Percentiles rank a stretch among this genome's conserved stretches.
These are phyloP conservation scores for Euwallacea fornicatus DNA, from an alignment of 1,140 invertebrate genomes.

Conservation along the genomic window DNA sequence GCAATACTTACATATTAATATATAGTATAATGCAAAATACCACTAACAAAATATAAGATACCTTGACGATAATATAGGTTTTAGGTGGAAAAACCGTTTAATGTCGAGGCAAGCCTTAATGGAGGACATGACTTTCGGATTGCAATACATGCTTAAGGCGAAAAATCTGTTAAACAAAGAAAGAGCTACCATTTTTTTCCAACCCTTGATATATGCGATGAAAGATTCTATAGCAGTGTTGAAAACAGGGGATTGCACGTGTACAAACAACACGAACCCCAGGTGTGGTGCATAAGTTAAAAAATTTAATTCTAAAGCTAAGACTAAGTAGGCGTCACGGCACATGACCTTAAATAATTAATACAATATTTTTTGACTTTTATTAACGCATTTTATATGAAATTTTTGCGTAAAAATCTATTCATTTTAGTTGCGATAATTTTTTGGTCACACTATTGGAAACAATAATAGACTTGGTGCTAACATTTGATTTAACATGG, in stretches of 20 bases:
- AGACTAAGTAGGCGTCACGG: background rate
- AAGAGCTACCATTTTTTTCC: slow-evolving; percentile 70
- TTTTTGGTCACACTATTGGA: slow-evolving; percentile 62
- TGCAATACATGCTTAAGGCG: slow-evolving; percentile 57
- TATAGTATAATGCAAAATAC: no score
- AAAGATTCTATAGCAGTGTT: slow-evolving; percentile 56
- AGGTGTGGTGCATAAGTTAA: background rate
- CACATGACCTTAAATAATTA: background rate
- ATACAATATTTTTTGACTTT: background rate
- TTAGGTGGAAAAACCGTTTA: slow-evolving; percentile 53
- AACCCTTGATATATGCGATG: slow-evolving; percentile 66
- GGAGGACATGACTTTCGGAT: slow-evolving; percentile 64
- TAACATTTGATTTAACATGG: slow-evolving; percentile 73
- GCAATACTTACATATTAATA: no score
- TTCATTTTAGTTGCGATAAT: slow-evolving; percentile 27
- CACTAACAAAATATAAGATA: no score
- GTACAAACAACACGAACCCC: background rate
- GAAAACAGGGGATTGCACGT: background rate
- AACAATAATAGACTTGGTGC: slow-evolving; percentile 63
- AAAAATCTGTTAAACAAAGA: slow-evolving; percentile 59
- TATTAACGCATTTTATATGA: no score
- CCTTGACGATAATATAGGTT: slow-evolving; percentile 4
- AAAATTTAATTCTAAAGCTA: background rate
- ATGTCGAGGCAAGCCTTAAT: slow-evolving; percentile 60
- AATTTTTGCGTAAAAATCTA: no score